Evolutionary conservation across 2,113 vertebrate species (phyloP).

Genomic region (western clawed frog (Xenopus tropicalis)): DNA sequence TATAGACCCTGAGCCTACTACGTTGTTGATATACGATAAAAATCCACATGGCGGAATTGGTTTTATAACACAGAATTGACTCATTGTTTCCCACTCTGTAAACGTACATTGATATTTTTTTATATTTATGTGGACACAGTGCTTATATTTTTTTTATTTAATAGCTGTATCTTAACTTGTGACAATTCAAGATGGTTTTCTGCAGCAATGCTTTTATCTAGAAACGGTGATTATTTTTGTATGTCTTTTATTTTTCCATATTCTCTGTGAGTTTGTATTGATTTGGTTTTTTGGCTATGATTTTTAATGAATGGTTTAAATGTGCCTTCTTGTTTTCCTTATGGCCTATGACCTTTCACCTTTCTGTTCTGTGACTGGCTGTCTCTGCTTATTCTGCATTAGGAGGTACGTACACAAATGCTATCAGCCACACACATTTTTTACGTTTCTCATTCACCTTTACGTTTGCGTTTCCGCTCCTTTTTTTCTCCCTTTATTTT

Average conservation of each 20-base stretch:
- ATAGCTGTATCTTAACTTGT: too few species aligned
- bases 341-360: slow-evolving; percentile 82
- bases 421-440: slow-evolving; percentile 55
- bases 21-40: too few species aligned
- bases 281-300: slow-evolving; percentile 66
- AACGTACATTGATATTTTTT: too few species aligned
- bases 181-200: too few species aligned
- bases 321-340: slow-evolving; percentile 78
- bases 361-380: slow-evolving; percentile 90
- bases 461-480: slow-evolving; percentile 32
- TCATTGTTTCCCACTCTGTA: too few species aligned
- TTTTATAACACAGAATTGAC: too few species aligned
- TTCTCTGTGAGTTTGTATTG: slow-evolving; percentile 71
- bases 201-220: slow-evolving; percentile 46
- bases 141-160: too few species aligned
- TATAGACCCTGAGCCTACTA: too few species aligned
- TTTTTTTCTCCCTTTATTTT: slow-evolving; percentile 27
- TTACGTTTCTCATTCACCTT: slow-evolving; percentile 42
- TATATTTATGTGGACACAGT: too few species aligned
- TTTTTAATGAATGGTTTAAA: slow-evolving; percentile 72
- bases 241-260: slow-evolving; percentile 60
- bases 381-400: slow-evolving; percentile 84
- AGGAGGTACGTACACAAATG: slow-evolving; percentile 86
- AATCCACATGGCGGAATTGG: too few species aligned
- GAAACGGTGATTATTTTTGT: slow-evolving; percentile 55